Evolutionary conservation across 1,140 invertebrate species (phyloP), one percentile per base, ranked within the genome.

Genomic region (Oreohelix idahoensis): DNA sequence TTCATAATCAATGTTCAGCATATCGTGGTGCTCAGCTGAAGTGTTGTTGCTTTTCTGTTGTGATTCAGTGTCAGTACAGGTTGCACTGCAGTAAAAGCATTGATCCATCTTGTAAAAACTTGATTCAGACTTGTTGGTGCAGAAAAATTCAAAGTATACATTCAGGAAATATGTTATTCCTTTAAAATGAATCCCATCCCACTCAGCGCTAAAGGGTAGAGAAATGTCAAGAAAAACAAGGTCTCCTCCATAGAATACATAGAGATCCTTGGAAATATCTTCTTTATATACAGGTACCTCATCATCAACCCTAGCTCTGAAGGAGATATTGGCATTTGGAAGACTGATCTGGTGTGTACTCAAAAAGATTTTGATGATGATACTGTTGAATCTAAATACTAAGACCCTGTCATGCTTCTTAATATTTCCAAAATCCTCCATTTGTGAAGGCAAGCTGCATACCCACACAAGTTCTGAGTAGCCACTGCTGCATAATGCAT

Each of bases 221-320:
- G 45, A 49, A 39, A 32, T 2, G 20, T 81, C 23, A 23, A 35
- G 13, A 29, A 81, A n/a, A 5, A 71, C n/a, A 39, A 81, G 32
- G 20, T 17, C 63, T 32, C 79, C 79, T 35, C 10, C 35, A 51
- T 71, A 81, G 32, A 81, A 81, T 15, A n/a, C 26, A 38, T 70
- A 26, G 45, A 81, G 63, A 81, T 49, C 35, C 26, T 39, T 71
- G 4, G 79, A 70, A 81, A 81, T 70, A 0, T 70, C 63, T 36
- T 81, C 69, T 38, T 39, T 13, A 49, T 81, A 81, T 20, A 81
- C 26, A 45, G 63, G 63, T 32, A 79, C 32, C 17, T 39, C 53
- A 45, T 39, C n/a, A 15, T 79, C 20, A 36, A 26, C 15, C 13
- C 5, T 10, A 29, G 35, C n/a, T 53, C 17, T 77, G 42, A 20